phyloP scores from a whole-genome alignment of 2,888 invertebrate genomes.

The Rhaphigaster nebulosa region DNA sequence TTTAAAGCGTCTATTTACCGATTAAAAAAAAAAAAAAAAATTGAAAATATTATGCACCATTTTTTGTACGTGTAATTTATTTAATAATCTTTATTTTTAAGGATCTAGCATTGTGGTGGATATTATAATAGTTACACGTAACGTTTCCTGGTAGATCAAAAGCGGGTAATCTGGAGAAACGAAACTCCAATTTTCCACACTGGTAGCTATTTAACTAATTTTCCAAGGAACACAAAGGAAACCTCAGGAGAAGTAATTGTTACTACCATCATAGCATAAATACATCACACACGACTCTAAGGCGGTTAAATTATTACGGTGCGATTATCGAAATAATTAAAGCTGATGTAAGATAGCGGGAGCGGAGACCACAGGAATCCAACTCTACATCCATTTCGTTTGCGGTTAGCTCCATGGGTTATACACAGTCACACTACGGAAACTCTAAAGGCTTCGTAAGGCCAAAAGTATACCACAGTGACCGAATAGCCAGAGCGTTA shows the following conservation, averaged over 20 bases:
- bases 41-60: too few relatives aligned
- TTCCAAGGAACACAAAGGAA: conserved; percentile 1
- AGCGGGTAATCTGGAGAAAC: neutral
- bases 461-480: neutral
- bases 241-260: neutral
- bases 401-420: neutral
- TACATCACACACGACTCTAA: neutral
- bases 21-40: too few relatives aligned
- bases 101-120: neutral
- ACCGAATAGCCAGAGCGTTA: neutral
- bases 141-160: neutral
- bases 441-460: neutral
- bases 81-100: neutral
- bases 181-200: neutral
- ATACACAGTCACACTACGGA: neutral
- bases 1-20: too few relatives aligned
- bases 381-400: neutral
- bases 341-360: neutral
- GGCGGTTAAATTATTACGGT: neutral
- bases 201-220: neutral
- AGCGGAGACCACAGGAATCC: neutral
- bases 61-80: too few relatives aligned
- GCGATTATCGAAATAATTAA: conserved; percentile 22
- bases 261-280: neutral
- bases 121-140: neutral